Base-by-base conservation (phyloP, 2,113 vertebrate genomes). In the Poeciliopsis turrubarensis region DNA sequence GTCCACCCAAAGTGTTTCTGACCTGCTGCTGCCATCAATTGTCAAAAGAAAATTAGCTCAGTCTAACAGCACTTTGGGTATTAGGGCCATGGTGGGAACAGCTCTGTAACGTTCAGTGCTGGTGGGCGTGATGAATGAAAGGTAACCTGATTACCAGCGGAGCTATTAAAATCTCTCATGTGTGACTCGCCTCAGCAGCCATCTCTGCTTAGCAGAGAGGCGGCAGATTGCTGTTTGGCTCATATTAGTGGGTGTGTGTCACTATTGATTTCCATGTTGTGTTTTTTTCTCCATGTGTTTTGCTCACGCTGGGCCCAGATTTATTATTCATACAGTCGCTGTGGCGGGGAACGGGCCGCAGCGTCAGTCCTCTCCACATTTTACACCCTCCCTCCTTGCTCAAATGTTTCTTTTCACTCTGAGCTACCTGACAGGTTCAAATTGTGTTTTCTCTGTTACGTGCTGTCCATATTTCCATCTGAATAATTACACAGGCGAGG, bases 111-210 rank as follows among this genome's bases (percentile, higher is more conserved):
- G 86, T 81, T 87, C 80, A 9, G 68, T 62, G 73, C 27, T 57
- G 71, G 77, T 79, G 77, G 71, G 79, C 5, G 64, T 79, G 83
- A 91, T 90, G 83, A 91, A 91, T 89, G 89, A 87, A 84, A 86
- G 85, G 78, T 85, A 89, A 84, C 77, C 79, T 86, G 89, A 93
- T 93, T 92, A 93, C 92, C 80, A 81, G 57, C 68, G 34, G 78
- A 85, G 85, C 91, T 89, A 94, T 92, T 94, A 91, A 94, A 94
- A 85, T 73, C 89, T 82, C 85, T 92, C 88, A 85, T 92, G 93
- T 89, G 92, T 93, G 90, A 91, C 91, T 86, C 65, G 67, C 85
- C 83, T 72, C 70, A 54, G 76, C 71, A 87, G 32, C 81, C 70
- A 61, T 63, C 66, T 86, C 68, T 31, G 77, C 83, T 86, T 79